These are phyloP conservation scores for Hippocampus guttulatus DNA, from an alignment of 2,113 vertebrate species.

Conservation along the genomic window DNA sequence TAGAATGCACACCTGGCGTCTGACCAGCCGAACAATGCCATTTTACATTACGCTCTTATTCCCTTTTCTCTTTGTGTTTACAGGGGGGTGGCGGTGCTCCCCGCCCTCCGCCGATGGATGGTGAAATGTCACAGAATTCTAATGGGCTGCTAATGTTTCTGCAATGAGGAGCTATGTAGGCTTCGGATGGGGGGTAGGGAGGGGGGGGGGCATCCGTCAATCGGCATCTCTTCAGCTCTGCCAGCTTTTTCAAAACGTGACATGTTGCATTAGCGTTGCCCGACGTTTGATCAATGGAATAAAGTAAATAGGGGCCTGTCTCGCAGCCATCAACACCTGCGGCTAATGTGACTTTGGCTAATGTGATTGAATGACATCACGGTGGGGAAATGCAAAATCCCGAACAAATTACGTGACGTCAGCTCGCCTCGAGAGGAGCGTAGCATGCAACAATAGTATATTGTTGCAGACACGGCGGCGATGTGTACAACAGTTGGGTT, in stretches of 20 bases:
- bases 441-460: neutral
- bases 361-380: conserved; percentile 29
- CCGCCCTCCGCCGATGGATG: conserved; percentile 38
- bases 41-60: conserved; percentile 62
- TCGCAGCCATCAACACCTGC: neutral
- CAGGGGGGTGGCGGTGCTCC: conserved; percentile 50
- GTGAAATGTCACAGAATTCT: conserved; percentile 72
- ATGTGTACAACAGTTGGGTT: too few species aligned
- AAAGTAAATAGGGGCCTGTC: conserved; percentile 3
- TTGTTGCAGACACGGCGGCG: too few species aligned
- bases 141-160: conserved; percentile 58
- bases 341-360: conserved; percentile 17
- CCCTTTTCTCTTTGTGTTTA: conserved; percentile 66
- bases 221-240: conserved; percentile 41
- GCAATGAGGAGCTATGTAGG: conserved; percentile 20
- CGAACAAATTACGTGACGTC: neutral
- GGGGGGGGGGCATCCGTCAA: conserved; percentile 49
- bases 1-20: conserved; percentile 62
- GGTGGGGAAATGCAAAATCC: neutral
- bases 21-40: conserved; percentile 50
- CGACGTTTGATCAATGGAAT: conserved; percentile 37
- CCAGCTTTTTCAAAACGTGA: conserved; percentile 39
- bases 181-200: neutral
- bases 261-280: conserved; percentile 7
- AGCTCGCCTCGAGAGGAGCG: neutral